phyloP scores from a whole-genome alignment of 2,888 invertebrate genomes.

The Pandemis cinnamomeana region DNA sequence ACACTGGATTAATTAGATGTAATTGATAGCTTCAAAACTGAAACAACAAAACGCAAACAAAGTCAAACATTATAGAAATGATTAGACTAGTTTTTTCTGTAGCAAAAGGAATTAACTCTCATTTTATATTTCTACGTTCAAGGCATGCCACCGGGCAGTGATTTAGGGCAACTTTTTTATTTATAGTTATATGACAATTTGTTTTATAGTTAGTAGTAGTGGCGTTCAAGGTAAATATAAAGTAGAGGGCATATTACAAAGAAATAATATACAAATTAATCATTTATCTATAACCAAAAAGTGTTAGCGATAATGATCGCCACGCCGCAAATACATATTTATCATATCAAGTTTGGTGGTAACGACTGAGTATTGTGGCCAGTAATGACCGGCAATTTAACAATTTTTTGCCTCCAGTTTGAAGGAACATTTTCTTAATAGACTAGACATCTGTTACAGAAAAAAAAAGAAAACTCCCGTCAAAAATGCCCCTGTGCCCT shows the following conservation, averaged over 20 bases:
- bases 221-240: conserved; percentile 44
- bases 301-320: conserved; percentile 21
- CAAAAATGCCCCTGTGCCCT: no score
- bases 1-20: background rate
- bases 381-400: conserved; percentile 6
- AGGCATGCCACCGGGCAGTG: conserved; percentile 10
- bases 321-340: conserved; percentile 18
- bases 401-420: background rate
- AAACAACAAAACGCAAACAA: background rate
- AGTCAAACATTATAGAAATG: no score
- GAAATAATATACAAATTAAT: conserved; percentile 25
- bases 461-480: background rate
- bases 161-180: no score
- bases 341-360: conserved; percentile 26
- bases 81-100: background rate
- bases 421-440: background rate
- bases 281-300: conserved; percentile 18
- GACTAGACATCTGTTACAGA: background rate
- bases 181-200: no score
- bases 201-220: no score
- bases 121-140: conserved; percentile 7
- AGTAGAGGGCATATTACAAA: conserved; percentile 47
- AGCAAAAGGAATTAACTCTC: background rate
- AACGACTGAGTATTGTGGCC: conserved; percentile 8
- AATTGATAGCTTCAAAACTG: background rate